Base-by-base conservation (phyloP, 2,113 vertebrate species). In the Puntigrus tetrazona region DNA sequence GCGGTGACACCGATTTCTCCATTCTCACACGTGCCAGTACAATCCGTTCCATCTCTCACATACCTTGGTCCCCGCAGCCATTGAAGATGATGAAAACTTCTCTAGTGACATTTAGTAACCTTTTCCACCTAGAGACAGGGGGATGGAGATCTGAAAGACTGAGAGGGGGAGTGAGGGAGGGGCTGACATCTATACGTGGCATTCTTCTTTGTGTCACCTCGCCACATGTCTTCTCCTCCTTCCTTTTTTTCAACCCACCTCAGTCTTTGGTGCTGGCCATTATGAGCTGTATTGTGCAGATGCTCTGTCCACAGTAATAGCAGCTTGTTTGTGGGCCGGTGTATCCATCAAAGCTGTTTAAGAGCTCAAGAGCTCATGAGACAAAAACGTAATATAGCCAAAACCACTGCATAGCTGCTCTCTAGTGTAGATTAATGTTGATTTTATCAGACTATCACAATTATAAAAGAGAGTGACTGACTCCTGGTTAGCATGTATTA, bases 71-170 rank as follows among this genome's bases (percentile, higher is more conserved):
- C n/a, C 88, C 75, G 85, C 31, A 52, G 89, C 92, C 90, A 94
- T 93, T 94, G 94, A 95, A 95, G 93, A 94, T 86, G 94, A 95
- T 93, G 94, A 95, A 93, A 94, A 93, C 92, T 94, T 91, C 77
- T 92, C 92, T 89, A 92, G 92, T 95, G 94, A 95, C 94, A 95
- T 95, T 95, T 95, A 94, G 93, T 94, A 95, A 95, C 94, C 94
- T 95, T 95, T 88, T 95, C 92, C 92, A 89, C 85, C 79, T 87
- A 91, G 90, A 93, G 89, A 91, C 89, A 87, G 81, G 73, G 88
- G 86, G 87, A 86, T 85, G 84, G 81, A 87, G 90, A 86, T 85
- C 84, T 83, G 75, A 86, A 78, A 72, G 86, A 86, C 82, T 47
- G 91, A 90, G 88, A 91, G 90, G 88, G 43, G 47, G 84, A 81